These are phyloP conservation scores for Ladona fulva DNA, from an alignment of 1,140 invertebrate species.

Conservation along the genomic window DNA sequence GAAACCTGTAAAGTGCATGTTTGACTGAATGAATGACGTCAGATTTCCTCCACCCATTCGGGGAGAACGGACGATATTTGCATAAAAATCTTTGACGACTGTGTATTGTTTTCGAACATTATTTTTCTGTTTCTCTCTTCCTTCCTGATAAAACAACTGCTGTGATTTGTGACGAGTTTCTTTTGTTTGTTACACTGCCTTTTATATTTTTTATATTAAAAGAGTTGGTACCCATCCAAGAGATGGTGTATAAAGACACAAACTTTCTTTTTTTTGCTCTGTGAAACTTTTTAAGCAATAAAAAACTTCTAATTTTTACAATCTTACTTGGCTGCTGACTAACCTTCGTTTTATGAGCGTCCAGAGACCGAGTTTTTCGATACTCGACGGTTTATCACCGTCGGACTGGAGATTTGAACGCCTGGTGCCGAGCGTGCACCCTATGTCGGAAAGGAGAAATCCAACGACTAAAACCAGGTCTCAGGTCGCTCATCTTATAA, in stretches of 20 bases:
- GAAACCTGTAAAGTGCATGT: neutral
- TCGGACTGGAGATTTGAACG: neutral
- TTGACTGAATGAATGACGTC: neutral
- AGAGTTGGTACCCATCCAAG: neutral
- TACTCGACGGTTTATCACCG: neutral
- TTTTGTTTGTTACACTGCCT: neutral
- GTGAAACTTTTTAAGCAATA: neutral
- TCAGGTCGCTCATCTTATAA: too few relatives aligned
- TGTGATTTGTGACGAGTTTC: constrained; percentile 5
- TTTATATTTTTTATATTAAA: neutral
- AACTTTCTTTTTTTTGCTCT: neutral
- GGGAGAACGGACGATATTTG: neutral
- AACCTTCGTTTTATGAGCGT: neutral
- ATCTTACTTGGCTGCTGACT: constrained; percentile 8
- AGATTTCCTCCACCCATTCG: neutral
- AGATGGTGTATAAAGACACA: neutral
- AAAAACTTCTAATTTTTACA: constrained; percentile 1
- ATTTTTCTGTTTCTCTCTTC: neutral
- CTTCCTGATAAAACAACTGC: neutral
- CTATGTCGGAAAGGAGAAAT: too few relatives aligned
- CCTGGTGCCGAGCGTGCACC: too few relatives aligned
- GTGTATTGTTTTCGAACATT: neutral
- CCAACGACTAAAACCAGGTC: too few relatives aligned
- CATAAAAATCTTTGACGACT: neutral
- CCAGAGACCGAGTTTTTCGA: neutral